Base-by-base conservation (phyloP, 2,797 vertebrate species). In the Mormyrus hasselquistii region DNA sequence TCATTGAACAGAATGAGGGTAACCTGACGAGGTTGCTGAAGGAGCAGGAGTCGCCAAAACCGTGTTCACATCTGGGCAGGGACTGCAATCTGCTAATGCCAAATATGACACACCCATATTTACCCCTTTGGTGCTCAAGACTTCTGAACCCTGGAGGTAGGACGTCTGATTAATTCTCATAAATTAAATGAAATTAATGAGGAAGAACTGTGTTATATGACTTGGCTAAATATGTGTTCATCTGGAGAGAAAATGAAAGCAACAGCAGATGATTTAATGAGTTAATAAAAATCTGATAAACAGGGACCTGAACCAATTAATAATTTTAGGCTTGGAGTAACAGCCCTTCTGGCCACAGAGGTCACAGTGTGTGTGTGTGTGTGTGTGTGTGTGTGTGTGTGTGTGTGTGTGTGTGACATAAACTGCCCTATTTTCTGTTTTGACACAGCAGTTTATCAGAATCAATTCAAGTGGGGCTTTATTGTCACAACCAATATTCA, bases 71-170 rank as follows among this genome's bases (percentile, higher is more conserved):
- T 79, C 7, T 79, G 14, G 38, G 16, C 73, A 44, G 38, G 16
- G 16, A 79, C 6, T 8, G 16, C 0, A 79, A 79, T 79, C 4
- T 0, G 2, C 34, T 2, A 19, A 79, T 41, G 14, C 38, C 38
- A 41, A 79, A 79, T n/a, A 79, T n/a, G 73, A 79, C 73, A 84
- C 82, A 84, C 82, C 82, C 47, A 84, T 44, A 25, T 22, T 49
- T 25, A 84, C n/a, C n/a, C 41, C 47, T 84, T 47, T 47, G 41
- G 47, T 50, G 7, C 14, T 50, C 47, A 84, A 50, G 82, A 49
- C 22, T 50, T 84, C 6, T 79, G 38, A 41, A 79, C 14, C 73
- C 73, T 44, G 73, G 73, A 79, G 73, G 38, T 44, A 79, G 82
- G 44, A 50, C 22, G 82, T 76, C 34, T 79, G 47, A 84, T 50